Conservation (phyloP, 1,140 invertebrate species). For the Pseudomyrmex gracilis region DNA sequence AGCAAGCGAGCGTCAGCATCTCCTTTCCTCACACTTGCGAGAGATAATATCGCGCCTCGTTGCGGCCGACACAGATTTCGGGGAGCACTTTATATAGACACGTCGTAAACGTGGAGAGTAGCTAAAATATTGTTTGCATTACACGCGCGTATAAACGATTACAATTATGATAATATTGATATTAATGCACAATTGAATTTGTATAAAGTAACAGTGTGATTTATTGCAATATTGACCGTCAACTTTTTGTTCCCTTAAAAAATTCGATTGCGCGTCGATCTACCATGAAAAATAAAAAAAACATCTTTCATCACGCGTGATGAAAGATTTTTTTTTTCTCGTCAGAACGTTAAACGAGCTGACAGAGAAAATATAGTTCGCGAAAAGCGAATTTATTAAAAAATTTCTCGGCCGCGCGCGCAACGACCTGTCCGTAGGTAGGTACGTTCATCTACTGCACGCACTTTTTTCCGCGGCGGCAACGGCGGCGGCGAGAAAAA, state of each 20-base stretch:
- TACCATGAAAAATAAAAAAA: conserved; percentile 32
- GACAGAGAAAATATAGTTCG: conserved; percentile 63
- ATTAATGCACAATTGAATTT: not conserved
- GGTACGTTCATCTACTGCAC: conserved; percentile 50
- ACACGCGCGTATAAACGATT: too few relatives aligned
- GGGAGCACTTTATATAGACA: conserved; percentile 31
- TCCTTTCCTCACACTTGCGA: conserved; percentile 16
- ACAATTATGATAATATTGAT: not conserved
- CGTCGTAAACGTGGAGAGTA: conserved; percentile 14
- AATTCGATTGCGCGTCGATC: conserved; percentile 56
- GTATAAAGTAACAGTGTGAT: conserved; percentile 15
- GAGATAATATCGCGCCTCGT: conserved; percentile 70
- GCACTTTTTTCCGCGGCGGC: conserved; percentile 31
- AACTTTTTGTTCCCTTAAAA: conserved; percentile 40
- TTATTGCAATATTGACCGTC: conserved; percentile 34
- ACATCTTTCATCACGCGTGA: conserved; percentile 29
- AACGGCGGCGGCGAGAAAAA: conserved; percentile 45
- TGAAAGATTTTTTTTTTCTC: not conserved
- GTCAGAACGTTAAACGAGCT: conserved; percentile 61
- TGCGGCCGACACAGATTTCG: conserved; percentile 38
- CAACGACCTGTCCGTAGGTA: conserved; percentile 38
- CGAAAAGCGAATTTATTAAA: conserved; percentile 72
- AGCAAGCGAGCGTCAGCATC: conserved; percentile 21
- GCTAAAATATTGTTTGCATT: not conserved
- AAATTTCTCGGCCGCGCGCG: conserved; percentile 63